Evolutionary conservation across 2,113 vertebrate species (phyloP).

Genomic region (Nannobrachium achirus): DNA sequence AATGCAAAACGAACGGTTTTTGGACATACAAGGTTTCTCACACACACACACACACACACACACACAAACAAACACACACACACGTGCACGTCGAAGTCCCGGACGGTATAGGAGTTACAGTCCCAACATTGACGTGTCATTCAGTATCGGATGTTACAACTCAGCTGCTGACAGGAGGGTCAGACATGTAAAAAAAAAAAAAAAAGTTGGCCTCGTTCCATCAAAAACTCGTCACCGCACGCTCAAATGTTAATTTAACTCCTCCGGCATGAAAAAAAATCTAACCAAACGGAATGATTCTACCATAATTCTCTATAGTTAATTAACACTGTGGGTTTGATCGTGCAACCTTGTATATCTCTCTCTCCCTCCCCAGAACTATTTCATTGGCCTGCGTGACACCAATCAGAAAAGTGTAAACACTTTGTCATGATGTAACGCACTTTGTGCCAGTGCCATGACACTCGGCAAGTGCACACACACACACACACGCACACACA

Average conservation of each 20-base stretch:
- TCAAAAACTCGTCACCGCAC: background rate
- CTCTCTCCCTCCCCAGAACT: slow-evolving; percentile 3
- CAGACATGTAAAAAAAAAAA: slow-evolving; percentile 22
- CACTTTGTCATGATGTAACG: slow-evolving; percentile 50
- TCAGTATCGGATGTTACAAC: slow-evolving; percentile 42
- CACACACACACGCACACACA: slow-evolving; percentile 8
- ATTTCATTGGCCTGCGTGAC: slow-evolving; percentile 44
- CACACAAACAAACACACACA: background rate
- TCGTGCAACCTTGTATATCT: slow-evolving; percentile 19
- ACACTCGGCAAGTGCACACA: slow-evolving; percentile 9
- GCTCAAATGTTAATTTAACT: background rate
- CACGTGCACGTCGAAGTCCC: background rate
- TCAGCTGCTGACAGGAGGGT: slow-evolving; percentile 47
- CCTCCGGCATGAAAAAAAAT: too few species aligned
- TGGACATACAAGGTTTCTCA: too few species aligned
- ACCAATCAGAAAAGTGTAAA: slow-evolving; percentile 64
- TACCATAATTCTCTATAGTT: too few species aligned
- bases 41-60: background rate
- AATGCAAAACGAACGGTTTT: too few species aligned
- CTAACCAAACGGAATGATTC: too few species aligned
- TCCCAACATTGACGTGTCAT: slow-evolving; percentile 14
- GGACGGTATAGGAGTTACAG: background rate
- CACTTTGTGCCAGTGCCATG: slow-evolving; percentile 22
- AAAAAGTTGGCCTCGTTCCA: slow-evolving; percentile 17
- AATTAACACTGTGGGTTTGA: too few species aligned